Conservation (phyloP, 2,888 invertebrate genomes). For the Philopedon plagiatum region DNA sequence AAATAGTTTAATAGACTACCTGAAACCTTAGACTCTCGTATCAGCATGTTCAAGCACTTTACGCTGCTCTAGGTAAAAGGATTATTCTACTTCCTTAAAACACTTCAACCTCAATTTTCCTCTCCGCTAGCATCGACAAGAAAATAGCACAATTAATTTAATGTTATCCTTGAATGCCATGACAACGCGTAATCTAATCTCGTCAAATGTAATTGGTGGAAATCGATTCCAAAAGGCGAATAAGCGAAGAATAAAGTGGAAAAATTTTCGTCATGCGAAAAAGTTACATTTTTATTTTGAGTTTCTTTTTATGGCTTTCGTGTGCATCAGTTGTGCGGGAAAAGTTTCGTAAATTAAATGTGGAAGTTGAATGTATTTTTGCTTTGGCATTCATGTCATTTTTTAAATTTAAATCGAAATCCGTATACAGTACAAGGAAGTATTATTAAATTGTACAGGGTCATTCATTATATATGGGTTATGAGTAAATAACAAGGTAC, state of each 20-base stretch:
- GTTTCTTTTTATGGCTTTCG: no score
- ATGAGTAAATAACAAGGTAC: no score
- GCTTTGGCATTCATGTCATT: no score
- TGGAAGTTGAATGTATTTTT: no score
- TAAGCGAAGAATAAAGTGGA: not conserved
- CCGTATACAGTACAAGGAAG: no score
- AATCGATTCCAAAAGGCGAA: constrained; percentile 1
- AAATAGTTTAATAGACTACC: not conserved
- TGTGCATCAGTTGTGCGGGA: not conserved
- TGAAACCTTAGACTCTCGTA: not conserved
- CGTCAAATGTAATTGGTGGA: constrained; percentile 5
- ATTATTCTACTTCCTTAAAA: not conserved
- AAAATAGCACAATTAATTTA: constrained; percentile 21
- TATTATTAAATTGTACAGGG: no score
- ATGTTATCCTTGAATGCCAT: constrained; percentile 15
- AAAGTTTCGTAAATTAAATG: no score
- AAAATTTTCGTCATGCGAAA: not conserved
- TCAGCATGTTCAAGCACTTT: not conserved
- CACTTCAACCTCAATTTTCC: not conserved
- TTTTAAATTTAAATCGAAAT: no score
- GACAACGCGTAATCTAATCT: constrained; percentile 21
- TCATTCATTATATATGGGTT: no score
- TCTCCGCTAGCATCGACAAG: not conserved
- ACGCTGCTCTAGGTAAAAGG: not conserved
- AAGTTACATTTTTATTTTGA: no score